Evolutionary conservation across 2,113 vertebrate genomes (phyloP), one percentile per base, ranked within the genome.

Genomic region (Tangachromis dhanisi): DNA sequence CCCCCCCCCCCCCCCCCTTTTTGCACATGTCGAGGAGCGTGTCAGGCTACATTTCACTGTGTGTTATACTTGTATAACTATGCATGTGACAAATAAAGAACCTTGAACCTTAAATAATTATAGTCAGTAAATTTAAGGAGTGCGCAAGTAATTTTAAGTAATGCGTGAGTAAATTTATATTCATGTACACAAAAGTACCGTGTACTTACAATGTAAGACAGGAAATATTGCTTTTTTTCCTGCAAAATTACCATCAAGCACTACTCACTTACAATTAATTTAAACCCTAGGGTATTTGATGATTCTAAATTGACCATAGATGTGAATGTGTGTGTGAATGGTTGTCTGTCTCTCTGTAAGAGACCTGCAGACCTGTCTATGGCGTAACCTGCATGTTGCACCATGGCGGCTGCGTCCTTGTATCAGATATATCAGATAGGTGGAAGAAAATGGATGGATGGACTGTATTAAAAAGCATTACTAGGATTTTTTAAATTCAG

Each of bases 321-420:
- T 66, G 61, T 66, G 10, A 66, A 66, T 66, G 17, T n/a, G 17
- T 35, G 31, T 63, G 61, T 8, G 31, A 66, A 3, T n/a, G 8
- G 17, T n/a, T 38, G 17, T 66, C 31, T 66, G 1, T n/a, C 61
- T 35, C 17, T 35, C 31, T 66, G 2, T 66, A 66, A 66, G 31
- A 66, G 31, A 66, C 61, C 61, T 66, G 2, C 31, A 66, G 10
- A 38, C 4, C 61, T 66, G 61, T 2, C 61, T 63, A 2, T 12
- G 17, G 17, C 38, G 61, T 66, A 66, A 66, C 61, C 61, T 66
- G 61, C 17, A 12, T 66, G 61, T 66, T 66, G 61, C 31, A 66
- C 17, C 31, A 66, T 66, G 61, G 61, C 4, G 1, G 4, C 17
- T 38, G 26, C 0, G 0, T 38, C 31, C 9, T 2, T 66, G 31